phyloP scores from a whole-genome alignment of 1,140 invertebrate species.

The Phortica variegata region DNA sequence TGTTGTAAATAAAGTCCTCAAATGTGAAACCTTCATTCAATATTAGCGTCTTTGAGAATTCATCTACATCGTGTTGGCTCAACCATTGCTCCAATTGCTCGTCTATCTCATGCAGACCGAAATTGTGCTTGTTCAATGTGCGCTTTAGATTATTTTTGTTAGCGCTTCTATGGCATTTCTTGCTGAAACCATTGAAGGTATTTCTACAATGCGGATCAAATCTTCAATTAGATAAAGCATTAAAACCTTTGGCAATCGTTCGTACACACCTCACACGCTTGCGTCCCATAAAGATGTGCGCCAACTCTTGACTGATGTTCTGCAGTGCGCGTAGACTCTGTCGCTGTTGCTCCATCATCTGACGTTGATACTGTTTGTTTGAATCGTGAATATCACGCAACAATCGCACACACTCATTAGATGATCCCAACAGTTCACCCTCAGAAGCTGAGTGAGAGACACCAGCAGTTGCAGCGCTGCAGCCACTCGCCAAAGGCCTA shows the following conservation, averaged over 20 bases:
- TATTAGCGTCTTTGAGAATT: conserved; percentile 64
- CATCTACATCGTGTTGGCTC: conserved; percentile 61
- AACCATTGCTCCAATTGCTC: conserved; percentile 64
- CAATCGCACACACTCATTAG: conserved; percentile 39
- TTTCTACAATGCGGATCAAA: too few relatives aligned
- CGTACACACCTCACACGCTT: conserved; percentile 31
- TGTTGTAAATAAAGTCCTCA: conserved; percentile 72
- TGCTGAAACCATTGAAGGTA: conserved; percentile 43
- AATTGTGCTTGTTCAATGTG: conserved; percentile 40
- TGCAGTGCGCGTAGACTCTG: conserved; percentile 46
- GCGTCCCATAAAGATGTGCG: conserved; percentile 44
- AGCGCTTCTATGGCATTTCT: conserved; percentile 43
- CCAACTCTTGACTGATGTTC: conserved; percentile 45
- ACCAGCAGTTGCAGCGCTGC: neutral
- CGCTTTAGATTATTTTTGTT: conserved; percentile 25
- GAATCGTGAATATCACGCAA: conserved; percentile 42
- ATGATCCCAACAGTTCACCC: conserved; percentile 14
- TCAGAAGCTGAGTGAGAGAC: too few relatives aligned
- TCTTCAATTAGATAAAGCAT: too few relatives aligned
- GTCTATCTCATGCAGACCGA: conserved; percentile 68
- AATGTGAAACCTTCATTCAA: conserved; percentile 75
- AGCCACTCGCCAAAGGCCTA: conserved; percentile 63
- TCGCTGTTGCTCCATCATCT: conserved; percentile 52
- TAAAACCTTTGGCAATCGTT: neutral
- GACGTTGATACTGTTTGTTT: conserved; percentile 36